A percentile compares a stretch with the other conserved stretches of the same genome.
Evolutionary conservation across 2,797 vertebrate species (phyloP).

Genomic region (Rhinatrema bivittatum): DNA sequence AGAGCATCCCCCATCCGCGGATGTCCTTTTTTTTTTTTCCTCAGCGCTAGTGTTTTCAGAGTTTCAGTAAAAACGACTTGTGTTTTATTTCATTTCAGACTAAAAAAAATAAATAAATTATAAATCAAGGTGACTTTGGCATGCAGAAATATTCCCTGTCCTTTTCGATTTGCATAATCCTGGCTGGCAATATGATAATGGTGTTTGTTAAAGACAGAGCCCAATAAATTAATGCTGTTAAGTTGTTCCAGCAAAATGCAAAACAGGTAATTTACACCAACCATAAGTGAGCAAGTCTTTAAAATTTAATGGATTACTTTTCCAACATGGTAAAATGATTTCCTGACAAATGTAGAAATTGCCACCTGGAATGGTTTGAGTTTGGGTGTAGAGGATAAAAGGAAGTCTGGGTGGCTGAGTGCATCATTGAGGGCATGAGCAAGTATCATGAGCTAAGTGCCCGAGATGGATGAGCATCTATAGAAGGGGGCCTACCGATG

Average conservation of each 20-base stretch:
- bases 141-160: slow-evolving; percentile 44
- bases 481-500: too few relatives aligned
- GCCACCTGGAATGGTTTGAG: not conserved
- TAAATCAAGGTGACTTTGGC: slow-evolving; percentile 67
- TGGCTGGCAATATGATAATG: slow-evolving; percentile 61
- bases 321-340: slow-evolving; percentile 15
- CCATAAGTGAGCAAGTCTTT: slow-evolving; percentile 27
- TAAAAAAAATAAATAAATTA: slow-evolving; percentile 44
- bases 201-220: slow-evolving; percentile 68
- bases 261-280: slow-evolving; percentile 53
- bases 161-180: slow-evolving; percentile 65
- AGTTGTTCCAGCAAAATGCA: slow-evolving; percentile 58
- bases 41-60: not conserved
- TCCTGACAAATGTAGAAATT: slow-evolving; percentile 1
- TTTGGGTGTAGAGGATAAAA: too few relatives aligned
- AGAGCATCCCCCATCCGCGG: not conserved
- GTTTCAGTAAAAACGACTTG: slow-evolving; percentile 17
- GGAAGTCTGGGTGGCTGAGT: too few relatives aligned
- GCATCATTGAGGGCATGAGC: too few relatives aligned
- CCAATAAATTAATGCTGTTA: slow-evolving; percentile 65
- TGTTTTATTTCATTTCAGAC: slow-evolving; percentile 18
- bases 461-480: too few relatives aligned
- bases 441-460: too few relatives aligned
- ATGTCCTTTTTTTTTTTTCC: not conserved
- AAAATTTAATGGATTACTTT: slow-evolving; percentile 52